Base-by-base conservation (phyloP, 2,797 vertebrate genomes). In the Trachops cirrhosus region DNA sequence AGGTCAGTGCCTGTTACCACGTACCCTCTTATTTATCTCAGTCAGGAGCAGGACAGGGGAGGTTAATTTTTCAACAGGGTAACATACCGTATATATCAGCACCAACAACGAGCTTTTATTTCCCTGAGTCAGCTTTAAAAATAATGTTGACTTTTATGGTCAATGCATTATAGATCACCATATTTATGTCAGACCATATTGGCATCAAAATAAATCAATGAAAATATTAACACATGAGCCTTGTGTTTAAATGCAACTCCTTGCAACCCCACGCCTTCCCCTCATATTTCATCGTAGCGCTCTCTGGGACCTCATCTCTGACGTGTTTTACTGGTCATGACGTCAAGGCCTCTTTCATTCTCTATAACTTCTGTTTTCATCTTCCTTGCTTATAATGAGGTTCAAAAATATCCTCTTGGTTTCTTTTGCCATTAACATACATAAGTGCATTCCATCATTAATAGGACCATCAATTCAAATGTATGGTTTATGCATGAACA, bases 111-210 rank as follows among this genome's bases (percentile, higher is more conserved):
- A 96, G 91, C 48, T 94, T 68, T 97, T 98, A 98, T 97, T 97
- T 96, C 94, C 98, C 95, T 2, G 67, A 98, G 96, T 97, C 98
- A 98, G 98, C 97, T 98, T 98, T 97, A 95, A 96, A 97, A 98
- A 97, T 96, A 95, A 98, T 52, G 91, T 96, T 98, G 98, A 96
- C 96, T 95, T 97, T 95, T 96, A 86, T 3, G 86, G 97, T 95
- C 93, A 70, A 97, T 97, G 92, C 90, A 89, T 97, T 94, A 93
- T 86, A 94, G 41, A 95, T 90, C 96, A 93, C 95, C 85, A 82
- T 96, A 97, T 97, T 97, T 97, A 92, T 97, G 97, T 96, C 98
- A 97, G 94, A 96, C 86, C 34, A 52, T 97, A 97, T 89, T 85
- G 98, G 97, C 97, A 97, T 97, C 96, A 95, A 96, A 97, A 98